Evolutionary conservation across 2,797 vertebrate species (phyloP).

Genomic region (Hemibagrus guttatus): DNA sequence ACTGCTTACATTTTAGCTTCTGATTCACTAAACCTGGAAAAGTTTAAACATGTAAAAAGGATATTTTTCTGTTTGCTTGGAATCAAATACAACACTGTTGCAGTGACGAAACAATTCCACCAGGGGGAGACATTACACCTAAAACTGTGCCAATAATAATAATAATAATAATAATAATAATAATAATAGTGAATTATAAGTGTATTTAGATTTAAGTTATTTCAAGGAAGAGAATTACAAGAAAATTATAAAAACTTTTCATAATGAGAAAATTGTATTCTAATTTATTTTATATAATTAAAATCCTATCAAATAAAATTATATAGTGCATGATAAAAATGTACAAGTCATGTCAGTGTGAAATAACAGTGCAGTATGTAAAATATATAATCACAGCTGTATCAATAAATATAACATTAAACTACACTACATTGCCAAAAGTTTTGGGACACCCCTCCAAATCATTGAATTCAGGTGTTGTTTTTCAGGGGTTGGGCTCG

Average conservation of each 20-base stretch:
- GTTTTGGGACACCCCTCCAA: no score
- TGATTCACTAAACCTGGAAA: neutral
- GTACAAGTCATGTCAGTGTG: neutral
- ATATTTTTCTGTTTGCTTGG: neutral
- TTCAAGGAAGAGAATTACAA: neutral
- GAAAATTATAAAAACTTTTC: neutral
- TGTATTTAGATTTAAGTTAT: neutral
- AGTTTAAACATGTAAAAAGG: neutral
- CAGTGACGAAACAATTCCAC: neutral
- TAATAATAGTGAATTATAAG: neutral
- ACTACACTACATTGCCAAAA: no score
- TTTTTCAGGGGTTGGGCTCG: no score
- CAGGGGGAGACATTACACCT: conserved; percentile 30
- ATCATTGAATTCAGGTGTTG: no score
- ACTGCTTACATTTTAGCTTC: neutral
- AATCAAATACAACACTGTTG: neutral
- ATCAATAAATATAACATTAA: neutral
- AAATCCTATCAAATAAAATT: neutral
- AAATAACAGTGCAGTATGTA: neutral
- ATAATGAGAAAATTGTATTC: neutral
- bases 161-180: neutral
- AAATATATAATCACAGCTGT: neutral
- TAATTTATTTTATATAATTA: no score
- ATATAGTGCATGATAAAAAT: neutral
- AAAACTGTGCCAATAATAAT: neutral